These are phyloP conservation scores for Numenius arquata DNA, from an alignment of 2,113 vertebrate genomes.

Conservation along the genomic window DNA sequence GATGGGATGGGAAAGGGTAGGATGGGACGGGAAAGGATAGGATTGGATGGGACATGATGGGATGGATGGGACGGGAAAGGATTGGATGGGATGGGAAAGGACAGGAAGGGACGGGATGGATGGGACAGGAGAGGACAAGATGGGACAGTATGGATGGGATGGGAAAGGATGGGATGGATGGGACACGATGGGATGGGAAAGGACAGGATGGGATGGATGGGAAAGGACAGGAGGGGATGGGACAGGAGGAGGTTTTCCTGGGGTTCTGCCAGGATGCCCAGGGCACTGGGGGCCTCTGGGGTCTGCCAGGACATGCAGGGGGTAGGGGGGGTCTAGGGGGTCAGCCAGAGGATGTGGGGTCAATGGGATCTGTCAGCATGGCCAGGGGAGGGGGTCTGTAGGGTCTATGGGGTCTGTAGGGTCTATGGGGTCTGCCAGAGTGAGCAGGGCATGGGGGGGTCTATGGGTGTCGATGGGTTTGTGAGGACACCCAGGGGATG, in stretches of 20 bases:
- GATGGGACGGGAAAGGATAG: background rate
- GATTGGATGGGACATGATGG: background rate
- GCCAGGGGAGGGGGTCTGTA: background rate
- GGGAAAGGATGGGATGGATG: background rate
- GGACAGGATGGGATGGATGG: background rate
- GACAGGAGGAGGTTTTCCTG: too few species aligned
- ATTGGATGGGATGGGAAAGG: too few species aligned
- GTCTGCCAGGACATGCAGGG: background rate
- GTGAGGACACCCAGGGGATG: background rate
- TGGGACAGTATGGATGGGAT: background rate
- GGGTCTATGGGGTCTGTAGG: background rate
- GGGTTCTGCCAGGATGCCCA: background rate
- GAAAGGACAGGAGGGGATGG: background rate
- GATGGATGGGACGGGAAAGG: background rate
- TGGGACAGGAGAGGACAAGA: too few species aligned
- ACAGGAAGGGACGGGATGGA: too few species aligned
- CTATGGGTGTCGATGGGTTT: background rate
- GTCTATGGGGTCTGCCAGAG: background rate
- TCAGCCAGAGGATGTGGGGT: background rate
- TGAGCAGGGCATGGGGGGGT: rapidly evolving
- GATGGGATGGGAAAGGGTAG: background rate
- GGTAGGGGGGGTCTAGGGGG: rapidly evolving
- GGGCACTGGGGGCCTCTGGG: background rate
- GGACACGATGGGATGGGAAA: too few species aligned
- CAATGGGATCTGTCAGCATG: background rate